Percentiles rank a stretch among this genome's conserved stretches.
Conservation (phyloP, 2,888 invertebrate species). For the Pristionchus entomophagus region DNA sequence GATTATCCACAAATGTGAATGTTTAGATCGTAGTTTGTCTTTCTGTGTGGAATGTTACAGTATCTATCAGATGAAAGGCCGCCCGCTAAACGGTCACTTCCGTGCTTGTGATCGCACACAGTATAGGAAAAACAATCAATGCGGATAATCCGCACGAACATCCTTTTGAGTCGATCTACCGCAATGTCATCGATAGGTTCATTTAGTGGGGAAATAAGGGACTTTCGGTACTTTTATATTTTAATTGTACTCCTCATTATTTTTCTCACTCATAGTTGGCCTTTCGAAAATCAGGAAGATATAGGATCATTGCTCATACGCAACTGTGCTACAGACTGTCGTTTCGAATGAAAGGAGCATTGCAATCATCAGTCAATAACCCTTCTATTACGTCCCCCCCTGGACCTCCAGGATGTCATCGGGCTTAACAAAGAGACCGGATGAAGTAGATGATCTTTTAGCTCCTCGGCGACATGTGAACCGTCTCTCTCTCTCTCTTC, state of each 20-base stretch:
- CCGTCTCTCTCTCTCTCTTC: neutral
- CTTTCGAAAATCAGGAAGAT: neutral
- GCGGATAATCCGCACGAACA: neutral
- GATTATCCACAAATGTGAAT: neutral
- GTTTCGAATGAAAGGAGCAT: too few species aligned
- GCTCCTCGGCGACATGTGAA: neutral
- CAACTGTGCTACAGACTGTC: neutral
- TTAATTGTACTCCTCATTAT: neutral
- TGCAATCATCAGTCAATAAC: too few species aligned
- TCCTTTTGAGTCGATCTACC: conserved; percentile 24
- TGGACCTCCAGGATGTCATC: neutral
- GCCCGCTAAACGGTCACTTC: neutral
- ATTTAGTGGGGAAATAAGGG: too few species aligned
- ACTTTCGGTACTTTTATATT: neutral
- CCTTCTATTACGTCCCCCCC: neutral
- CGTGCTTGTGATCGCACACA: conserved; percentile 15
- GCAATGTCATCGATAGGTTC: too few species aligned
- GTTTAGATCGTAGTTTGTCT: neutral
- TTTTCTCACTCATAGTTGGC: neutral
- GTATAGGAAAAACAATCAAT: neutral
- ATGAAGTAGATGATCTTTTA: neutral
- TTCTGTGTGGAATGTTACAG: conserved; percentile 6
- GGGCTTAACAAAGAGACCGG: neutral
- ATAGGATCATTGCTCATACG: too few species aligned
- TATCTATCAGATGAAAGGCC: neutral